phyloP scores from a whole-genome alignment of 2,888 invertebrate genomes.

The Galeopsomyia nigrocyanea region DNA sequence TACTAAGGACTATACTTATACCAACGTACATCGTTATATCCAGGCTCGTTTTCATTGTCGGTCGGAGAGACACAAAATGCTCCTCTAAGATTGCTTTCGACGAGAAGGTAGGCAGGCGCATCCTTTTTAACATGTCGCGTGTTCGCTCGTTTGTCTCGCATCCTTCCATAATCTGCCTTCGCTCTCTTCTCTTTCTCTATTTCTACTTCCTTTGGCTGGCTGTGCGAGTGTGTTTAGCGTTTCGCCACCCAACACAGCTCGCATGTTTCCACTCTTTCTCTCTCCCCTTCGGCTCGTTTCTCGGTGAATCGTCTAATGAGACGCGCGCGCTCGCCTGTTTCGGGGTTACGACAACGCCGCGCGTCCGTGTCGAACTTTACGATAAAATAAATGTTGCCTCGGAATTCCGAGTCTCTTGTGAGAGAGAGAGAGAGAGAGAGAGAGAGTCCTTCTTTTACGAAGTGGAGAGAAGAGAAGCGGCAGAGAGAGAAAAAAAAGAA shows the following conservation, averaged over 20 bases:
- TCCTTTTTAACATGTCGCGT: slow-evolving; percentile 33
- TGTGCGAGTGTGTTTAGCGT: slow-evolving; percentile 38
- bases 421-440: slow-evolving; percentile 9
- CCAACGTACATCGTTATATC: no score
- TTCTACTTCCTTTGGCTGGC: slow-evolving; percentile 35
- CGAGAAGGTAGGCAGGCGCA: slow-evolving; percentile 11
- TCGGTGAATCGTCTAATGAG: slow-evolving; percentile 41
- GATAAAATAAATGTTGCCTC: slow-evolving; percentile 47
- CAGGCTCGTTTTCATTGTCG: no score
- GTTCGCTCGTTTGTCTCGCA: slow-evolving; percentile 39
- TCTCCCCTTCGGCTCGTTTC: slow-evolving; percentile 31
- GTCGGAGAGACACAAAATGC: no score
- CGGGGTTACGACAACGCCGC: slow-evolving; percentile 45
- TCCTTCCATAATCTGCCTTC: slow-evolving; percentile 47
- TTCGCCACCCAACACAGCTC: slow-evolving; percentile 53
- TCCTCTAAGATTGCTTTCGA: slow-evolving; percentile 2
- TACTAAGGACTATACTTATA: no score
- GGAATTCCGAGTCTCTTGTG: slow-evolving; percentile 16
- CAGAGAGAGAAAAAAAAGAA: slow-evolving; percentile 15
- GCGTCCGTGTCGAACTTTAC: slow-evolving; percentile 47
- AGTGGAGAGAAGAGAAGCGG: background rate
- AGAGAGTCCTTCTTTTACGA: slow-evolving; percentile 13
- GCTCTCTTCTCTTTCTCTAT: slow-evolving; percentile 4
- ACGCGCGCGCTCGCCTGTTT: slow-evolving; percentile 39
- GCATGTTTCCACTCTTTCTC: slow-evolving; percentile 48